phyloP scores from a whole-genome alignment of 1,140 invertebrate genomes.

The Mya arenaria region DNA sequence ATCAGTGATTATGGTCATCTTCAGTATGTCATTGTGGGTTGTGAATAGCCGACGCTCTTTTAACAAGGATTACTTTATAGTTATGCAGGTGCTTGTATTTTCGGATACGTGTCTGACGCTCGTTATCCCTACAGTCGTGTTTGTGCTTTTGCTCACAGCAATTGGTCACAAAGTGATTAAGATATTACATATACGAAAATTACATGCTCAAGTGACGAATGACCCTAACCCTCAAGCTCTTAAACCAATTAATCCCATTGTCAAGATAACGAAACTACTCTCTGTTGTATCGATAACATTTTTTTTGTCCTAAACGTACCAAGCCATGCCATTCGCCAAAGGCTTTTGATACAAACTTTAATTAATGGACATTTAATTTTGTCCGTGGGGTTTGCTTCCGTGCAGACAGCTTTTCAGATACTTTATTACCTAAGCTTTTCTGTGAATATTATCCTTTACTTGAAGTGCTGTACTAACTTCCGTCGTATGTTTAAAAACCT shows the following conservation, averaged over 20 bases:
- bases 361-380: slow-evolving; percentile 58
- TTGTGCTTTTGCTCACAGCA: slow-evolving; percentile 28
- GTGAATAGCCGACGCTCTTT: slow-evolving; percentile 19
- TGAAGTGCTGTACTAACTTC: slow-evolving; percentile 64
- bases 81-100: slow-evolving; percentile 16
- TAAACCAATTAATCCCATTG: slow-evolving; percentile 11
- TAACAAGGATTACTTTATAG: neutral
- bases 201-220: too few species aligned
- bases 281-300: slow-evolving; percentile 41
- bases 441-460: slow-evolving; percentile 91
- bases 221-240: neutral
- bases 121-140: slow-evolving; percentile 24
- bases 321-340: slow-evolving; percentile 30
- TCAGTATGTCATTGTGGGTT: slow-evolving; percentile 31
- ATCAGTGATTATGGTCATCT: neutral
- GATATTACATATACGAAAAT: slow-evolving; percentile 16
- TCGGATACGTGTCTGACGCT: slow-evolving; percentile 32
- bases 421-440: slow-evolving; percentile 91
- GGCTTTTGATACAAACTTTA: slow-evolving; percentile 28
- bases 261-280: slow-evolving; percentile 39
- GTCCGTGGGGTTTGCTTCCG: slow-evolving; percentile 59
- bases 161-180: slow-evolving; percentile 31
- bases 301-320: slow-evolving; percentile 63
- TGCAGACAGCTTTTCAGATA: slow-evolving; percentile 82
- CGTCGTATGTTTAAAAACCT: slow-evolving; percentile 62